Base-by-base conservation (phyloP, 2,888 invertebrate species). In the Chrysopilus asiliformis region DNA sequence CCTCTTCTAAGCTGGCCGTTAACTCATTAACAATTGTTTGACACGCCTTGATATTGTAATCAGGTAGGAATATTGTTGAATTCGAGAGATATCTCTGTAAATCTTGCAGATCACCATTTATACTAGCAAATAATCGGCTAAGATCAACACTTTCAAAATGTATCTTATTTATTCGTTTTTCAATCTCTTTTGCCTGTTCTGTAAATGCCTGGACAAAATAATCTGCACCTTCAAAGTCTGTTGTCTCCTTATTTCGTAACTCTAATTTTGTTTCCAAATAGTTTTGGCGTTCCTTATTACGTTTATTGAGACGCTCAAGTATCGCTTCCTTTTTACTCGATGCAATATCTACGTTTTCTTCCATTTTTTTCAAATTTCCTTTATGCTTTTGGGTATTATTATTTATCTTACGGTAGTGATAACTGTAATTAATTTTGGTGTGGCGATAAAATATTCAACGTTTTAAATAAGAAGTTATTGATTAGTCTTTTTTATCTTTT, bases 41-140 rank as follows among this genome's bases (percentile, higher is more conserved):
- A 51, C 79, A 83, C 51, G 76, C 76, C 53, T 84, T 72, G 55
- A 87, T 74, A 49, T 84, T 83, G 47, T 82, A 89, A 36, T 79
- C 78, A 39, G 83, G 77, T 3, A 89, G 63, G 58, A 85, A 86
- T 53, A 83, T 72, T 27, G 80, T 78, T 10, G 85, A 85, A 41
- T 79, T 75, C 1, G 84, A 77, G 16, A 87, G 70, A 62, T 80
- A 79, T 53, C 80, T 79, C 53, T 85, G 84, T 41, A 87, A 58
- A 43, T 76, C 72, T 49, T 79, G 74, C 16, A 86, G 72, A 52
- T 83, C 77, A 47, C 74, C 68, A 38, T 75, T 77, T n/a, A 80
- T 72, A 32, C 68, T 70, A 42, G 77, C 75, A 50, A 84, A 82
- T 47, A 75, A 70, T 27, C 70, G 46, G 52, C 37, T 67, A 56